phyloP scores from a whole-genome alignment of 2,797 vertebrate species.

The Spizella passerina region DNA sequence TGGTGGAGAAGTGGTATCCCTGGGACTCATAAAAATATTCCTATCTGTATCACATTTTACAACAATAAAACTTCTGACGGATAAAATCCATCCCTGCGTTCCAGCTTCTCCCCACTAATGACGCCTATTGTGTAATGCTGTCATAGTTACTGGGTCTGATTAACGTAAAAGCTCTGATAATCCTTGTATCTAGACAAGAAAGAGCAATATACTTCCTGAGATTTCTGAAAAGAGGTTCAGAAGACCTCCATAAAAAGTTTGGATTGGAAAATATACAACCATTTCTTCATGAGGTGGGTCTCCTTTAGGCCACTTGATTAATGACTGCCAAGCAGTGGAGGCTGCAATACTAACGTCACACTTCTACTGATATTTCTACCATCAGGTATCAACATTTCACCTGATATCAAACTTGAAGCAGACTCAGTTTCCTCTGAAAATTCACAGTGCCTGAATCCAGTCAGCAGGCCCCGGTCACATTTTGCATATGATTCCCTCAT shows the following conservation, averaged over 20 bases:
- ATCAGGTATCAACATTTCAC: not conserved
- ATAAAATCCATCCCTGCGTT: not conserved
- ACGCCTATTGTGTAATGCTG: not conserved
- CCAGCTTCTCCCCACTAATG: not conserved
- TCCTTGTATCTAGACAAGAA: not conserved
- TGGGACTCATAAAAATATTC: slow-evolving; percentile 32
- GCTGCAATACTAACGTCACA: not conserved
- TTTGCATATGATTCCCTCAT: not conserved
- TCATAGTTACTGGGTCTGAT: not conserved
- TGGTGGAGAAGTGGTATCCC: slow-evolving; percentile 1
- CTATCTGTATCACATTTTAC: slow-evolving; percentile 1
- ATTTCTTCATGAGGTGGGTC: not conserved
- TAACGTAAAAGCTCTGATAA: not conserved
- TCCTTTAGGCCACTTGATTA: not conserved
- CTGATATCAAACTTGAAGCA: not conserved
- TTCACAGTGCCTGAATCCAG: not conserved
- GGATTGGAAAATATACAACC: not conserved
- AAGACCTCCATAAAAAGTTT: not conserved
- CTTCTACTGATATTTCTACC: not conserved
- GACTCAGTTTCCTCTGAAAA: not conserved
- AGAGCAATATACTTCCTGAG: not conserved
- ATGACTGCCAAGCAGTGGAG: not conserved
- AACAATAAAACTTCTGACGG: not conserved
- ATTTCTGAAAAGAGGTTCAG: not conserved
- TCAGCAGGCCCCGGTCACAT: not conserved